Conservation (phyloP, 1,140 invertebrate species). For the Drosophila burlai region DNA sequence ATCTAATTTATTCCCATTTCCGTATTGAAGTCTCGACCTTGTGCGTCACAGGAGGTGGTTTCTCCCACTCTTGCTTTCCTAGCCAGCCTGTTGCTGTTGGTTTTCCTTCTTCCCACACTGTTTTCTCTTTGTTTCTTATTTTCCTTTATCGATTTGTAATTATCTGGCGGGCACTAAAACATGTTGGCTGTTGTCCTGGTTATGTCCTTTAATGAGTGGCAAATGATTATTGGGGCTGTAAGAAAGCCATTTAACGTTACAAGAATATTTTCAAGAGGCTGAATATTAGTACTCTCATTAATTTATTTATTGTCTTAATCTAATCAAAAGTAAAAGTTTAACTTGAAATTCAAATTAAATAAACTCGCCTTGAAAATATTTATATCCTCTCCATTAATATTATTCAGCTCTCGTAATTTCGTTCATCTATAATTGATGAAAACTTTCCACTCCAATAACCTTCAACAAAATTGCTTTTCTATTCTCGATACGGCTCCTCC, state of each 20-base stretch:
- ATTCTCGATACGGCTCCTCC: conserved; percentile 2
- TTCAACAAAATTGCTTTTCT: conserved; percentile 24
- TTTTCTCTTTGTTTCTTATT: background rate
- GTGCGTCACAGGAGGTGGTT: conserved; percentile 7
- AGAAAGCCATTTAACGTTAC: background rate
- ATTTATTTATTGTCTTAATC: background rate
- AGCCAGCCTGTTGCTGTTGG: conserved; percentile 21
- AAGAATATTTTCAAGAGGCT: background rate
- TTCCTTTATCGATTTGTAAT: conserved; percentile 67
- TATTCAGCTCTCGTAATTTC: conserved; percentile 2
- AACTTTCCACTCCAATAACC: conserved; percentile 20
- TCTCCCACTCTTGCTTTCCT: background rate
- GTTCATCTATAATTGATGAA: conserved; percentile 11
- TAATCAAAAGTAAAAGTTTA: background rate
- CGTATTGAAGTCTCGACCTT: conserved; percentile 19
- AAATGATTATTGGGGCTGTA: conserved; percentile 20
- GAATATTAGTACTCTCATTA: no score
- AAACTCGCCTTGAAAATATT: background rate
- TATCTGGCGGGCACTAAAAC: conserved; percentile 45
- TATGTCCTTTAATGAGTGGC: conserved; percentile 46
- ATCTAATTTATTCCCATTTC: conserved; percentile 38
- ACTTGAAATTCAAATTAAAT: background rate
- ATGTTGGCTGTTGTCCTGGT: conserved; percentile 16
- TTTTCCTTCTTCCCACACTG: background rate
- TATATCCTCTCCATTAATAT: conserved; percentile 11